These are phyloP conservation scores for Sphyrna mokarran DNA, from an alignment of 2,113 vertebrate genomes.

Conservation along the genomic window DNA sequence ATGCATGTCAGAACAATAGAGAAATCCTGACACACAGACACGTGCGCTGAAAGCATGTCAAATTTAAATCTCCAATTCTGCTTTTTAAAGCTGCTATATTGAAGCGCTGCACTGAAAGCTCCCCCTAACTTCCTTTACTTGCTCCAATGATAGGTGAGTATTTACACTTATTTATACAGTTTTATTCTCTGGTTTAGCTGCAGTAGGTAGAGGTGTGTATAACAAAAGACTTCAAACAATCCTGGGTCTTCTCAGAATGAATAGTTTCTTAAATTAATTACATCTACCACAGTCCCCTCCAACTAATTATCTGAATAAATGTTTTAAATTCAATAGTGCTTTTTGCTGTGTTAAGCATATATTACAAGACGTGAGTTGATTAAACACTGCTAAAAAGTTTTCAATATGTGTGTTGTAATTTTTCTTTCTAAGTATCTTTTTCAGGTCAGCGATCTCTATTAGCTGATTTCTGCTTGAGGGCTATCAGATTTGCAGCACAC, in stretches of 20 bases:
- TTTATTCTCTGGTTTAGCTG: too few relatives aligned
- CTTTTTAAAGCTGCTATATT: too few relatives aligned
- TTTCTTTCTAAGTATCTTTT: not conserved
- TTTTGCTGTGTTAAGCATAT: not conserved
- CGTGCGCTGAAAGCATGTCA: too few relatives aligned
- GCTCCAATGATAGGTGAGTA: too few relatives aligned
- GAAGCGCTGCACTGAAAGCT: too few relatives aligned
- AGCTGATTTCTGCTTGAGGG: not conserved
- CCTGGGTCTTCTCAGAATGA: not conserved
- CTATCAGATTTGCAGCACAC: not conserved
- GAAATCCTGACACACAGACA: too few relatives aligned
- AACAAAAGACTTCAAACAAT: not conserved
- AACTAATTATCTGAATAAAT: not conserved
- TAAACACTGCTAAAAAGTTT: not conserved
- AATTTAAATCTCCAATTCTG: too few relatives aligned
- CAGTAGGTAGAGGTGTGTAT: not conserved
- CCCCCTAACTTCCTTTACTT: too few relatives aligned
- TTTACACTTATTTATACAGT: too few relatives aligned
- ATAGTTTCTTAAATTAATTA: not conserved
- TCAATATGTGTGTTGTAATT: not conserved
- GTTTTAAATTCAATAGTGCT: not conserved
- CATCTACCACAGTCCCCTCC: not conserved
- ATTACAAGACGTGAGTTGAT: not conserved
- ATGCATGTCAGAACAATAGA: too few relatives aligned
- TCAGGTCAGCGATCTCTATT: not conserved